Conservation (phyloP, 1,140 invertebrate genomes). For the Spodoptera frugiperda region DNA sequence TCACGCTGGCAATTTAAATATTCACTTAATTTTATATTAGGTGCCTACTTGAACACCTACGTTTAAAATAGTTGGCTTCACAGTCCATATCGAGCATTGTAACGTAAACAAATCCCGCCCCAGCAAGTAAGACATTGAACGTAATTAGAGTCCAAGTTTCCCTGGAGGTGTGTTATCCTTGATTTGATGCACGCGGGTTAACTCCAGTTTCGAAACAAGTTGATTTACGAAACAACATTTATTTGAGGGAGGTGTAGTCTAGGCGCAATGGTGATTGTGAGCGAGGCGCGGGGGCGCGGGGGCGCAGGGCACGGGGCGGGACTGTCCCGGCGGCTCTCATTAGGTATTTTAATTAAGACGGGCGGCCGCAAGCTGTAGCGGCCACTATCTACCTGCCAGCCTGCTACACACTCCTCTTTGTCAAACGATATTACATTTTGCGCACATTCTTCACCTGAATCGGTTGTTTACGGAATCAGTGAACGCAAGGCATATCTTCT, state of each 20-base stretch:
- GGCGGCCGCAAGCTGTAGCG: slow-evolving; percentile 22
- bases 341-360: slow-evolving; percentile 64
- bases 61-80: too few relatives aligned
- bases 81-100: too few relatives aligned
- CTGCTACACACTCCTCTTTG: slow-evolving; percentile 35
- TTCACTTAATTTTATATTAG: too few relatives aligned
- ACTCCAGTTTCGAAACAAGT: slow-evolving; percentile 18
- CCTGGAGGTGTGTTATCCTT: not conserved
- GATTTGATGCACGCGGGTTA: slow-evolving; percentile 1
- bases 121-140: not conserved
- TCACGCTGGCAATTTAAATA: too few relatives aligned
- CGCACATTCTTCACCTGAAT: slow-evolving; percentile 19
- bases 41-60: too few relatives aligned
- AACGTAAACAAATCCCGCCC: too few relatives aligned
- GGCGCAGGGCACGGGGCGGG: slow-evolving; percentile 2
- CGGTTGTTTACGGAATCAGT: not conserved
- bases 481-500: not conserved
- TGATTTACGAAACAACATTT: slow-evolving; percentile 34
- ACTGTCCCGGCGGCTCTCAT: slow-evolving; percentile 51
- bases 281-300: not conserved
- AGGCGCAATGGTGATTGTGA: slow-evolving; percentile 37
- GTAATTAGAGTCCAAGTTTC: not conserved
- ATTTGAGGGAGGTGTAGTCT: slow-evolving; percentile 24
- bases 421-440: slow-evolving; percentile 27
- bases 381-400: slow-evolving; percentile 39